Evolutionary conservation across 2,888 invertebrate species (phyloP), one percentile per base, ranked within the genome.

Genomic region (Lasioglossum leucozonium): DNA sequence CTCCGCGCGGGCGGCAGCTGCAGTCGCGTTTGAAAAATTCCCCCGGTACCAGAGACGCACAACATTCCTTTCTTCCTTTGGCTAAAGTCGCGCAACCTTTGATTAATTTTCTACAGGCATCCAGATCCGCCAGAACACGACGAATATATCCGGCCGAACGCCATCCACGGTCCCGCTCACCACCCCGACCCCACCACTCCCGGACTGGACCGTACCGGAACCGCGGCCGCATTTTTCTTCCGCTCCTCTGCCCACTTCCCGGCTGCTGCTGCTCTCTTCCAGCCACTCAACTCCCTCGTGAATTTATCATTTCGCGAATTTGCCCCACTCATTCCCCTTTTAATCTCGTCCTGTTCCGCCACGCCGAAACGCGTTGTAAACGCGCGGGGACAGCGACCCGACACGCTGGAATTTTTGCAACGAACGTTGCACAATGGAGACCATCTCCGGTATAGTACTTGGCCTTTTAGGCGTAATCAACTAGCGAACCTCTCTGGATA

Each of bases 271-370:
- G 44, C 44, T 44, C 76, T 79, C 81, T 78, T 78, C 76, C 75
- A 71, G 30, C 78, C 76, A 78, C 86, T 86, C 86, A 51, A 58
- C 86, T 82, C 58, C 34, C 79, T 73, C 67, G 58, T 77, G 80
- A 81, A 87, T 87, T 82, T 86, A 87, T 87, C 77, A 86, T 87
- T 77, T 83, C 44, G 30, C 75, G 78, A 75, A 82, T 79, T 79
- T 58, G 22, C 62, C 37, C 58, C 34, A 77, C 73, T 75, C 74
- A 40, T 34, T 58, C 40, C 16, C 34, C 5, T 71, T 83, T 77
- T 71, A 74, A 81, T 85, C 78, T 77, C 76, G 18, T 37, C 77
- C 5, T 42, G 37, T 18, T 26, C 26, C 26, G 51, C 22, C 34
- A 51, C 47, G 62, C n/a, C 18, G 26, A n/a, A 69, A 67, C 42